A percentile compares a stretch with the other conserved stretches of the same genome.
These are phyloP conservation scores for Drosophila sechellia DNA, from an alignment of 1,140 invertebrate species.

Conservation along the genomic window DNA sequence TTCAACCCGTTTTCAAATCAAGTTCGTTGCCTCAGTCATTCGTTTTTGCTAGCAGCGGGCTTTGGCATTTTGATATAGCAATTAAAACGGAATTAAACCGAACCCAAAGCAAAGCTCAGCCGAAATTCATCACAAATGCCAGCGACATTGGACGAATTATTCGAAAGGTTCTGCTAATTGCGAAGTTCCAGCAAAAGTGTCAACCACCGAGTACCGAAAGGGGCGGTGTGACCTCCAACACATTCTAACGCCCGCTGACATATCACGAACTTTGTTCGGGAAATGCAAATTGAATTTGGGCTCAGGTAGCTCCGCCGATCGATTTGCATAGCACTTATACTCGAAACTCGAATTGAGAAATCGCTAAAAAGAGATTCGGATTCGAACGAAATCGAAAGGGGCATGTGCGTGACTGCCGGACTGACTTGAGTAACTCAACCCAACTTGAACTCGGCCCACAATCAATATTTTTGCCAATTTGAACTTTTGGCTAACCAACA, in stretches of 20 bases:
- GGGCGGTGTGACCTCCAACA: conserved; percentile 44
- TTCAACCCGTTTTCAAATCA: conserved; percentile 50
- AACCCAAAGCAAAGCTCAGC: conserved; percentile 1
- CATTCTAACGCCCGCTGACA: conserved; percentile 78
- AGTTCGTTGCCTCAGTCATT: conserved; percentile 51
- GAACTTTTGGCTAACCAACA: conserved; percentile 39
- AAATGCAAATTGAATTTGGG: conserved; percentile 68
- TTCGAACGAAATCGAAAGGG: conserved; percentile 66
- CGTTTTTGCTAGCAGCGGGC: conserved; percentile 15
- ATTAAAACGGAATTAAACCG: conserved; percentile 41
- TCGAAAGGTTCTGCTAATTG: conserved; percentile 48
- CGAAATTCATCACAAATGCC: conserved; percentile 34
- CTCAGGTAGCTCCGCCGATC: conserved; percentile 20
- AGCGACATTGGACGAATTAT: conserved; percentile 26
- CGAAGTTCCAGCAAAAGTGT: conserved; percentile 39
- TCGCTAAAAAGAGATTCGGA: conserved; percentile 53
- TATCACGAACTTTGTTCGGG: conserved; percentile 67
- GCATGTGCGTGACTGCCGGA: conserved; percentile 66
- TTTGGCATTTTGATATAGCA: conserved; percentile 47
- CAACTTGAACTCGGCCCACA: conserved; percentile 25
- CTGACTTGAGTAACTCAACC: conserved; percentile 37
- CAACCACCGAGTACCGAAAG: conserved; percentile 21
- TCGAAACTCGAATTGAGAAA: conserved; percentile 60
- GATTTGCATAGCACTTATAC: conserved; percentile 67
- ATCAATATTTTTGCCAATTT: conserved; percentile 46